Percentiles rank a stretch among this genome's conserved stretches.
phyloP scores from a whole-genome alignment of 92 coral and sea anemone species.

The Porites evermanni region DNA sequence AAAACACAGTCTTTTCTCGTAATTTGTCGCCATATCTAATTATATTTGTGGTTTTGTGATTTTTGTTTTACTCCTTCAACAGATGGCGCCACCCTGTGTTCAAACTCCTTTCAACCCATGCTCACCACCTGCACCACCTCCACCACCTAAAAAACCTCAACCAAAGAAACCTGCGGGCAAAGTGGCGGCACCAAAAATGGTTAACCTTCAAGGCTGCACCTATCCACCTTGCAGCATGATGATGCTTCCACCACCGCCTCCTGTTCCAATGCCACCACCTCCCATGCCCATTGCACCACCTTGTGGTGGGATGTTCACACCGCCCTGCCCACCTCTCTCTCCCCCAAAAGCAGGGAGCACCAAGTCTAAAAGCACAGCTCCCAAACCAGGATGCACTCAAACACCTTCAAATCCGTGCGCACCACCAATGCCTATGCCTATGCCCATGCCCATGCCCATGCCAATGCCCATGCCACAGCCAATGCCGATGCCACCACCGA shows the following conservation, averaged over 20 bases:
- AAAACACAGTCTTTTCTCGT: too few species aligned
- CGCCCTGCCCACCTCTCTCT: conserved; percentile 47
- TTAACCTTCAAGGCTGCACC: conserved; percentile 48
- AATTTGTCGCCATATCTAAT: background rate
- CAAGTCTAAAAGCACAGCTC: conserved; percentile 53
- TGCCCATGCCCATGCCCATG: conserved; percentile 54
- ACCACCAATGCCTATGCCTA: conserved; percentile 71
- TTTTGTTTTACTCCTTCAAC: background rate
- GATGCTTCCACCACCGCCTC: conserved; percentile 71
- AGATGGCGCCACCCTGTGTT: conserved; percentile 43
- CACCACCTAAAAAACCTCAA: conserved; percentile 37
- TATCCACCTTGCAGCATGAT: conserved; percentile 51
- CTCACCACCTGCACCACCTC: conserved; percentile 34
- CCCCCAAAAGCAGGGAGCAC: conserved; percentile 57
- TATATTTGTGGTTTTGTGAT: background rate
- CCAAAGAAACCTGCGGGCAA: conserved; percentile 58
- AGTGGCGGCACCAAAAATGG: conserved; percentile 45
- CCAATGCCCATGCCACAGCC: conserved; percentile 59
- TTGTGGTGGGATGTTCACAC: conserved; percentile 40
- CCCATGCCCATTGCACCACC: conserved; percentile 45
- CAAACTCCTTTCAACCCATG: conserved; percentile 52
- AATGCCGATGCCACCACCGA: conserved; percentile 50
- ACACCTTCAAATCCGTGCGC: conserved; percentile 46
- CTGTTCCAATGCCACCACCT: conserved; percentile 54
- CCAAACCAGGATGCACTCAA: conserved; percentile 56